Percentiles rank a stretch among this genome's conserved stretches.
phyloP scores from a whole-genome alignment of 2,113 vertebrate species.

The Odontesthes bonariensis region DNA sequence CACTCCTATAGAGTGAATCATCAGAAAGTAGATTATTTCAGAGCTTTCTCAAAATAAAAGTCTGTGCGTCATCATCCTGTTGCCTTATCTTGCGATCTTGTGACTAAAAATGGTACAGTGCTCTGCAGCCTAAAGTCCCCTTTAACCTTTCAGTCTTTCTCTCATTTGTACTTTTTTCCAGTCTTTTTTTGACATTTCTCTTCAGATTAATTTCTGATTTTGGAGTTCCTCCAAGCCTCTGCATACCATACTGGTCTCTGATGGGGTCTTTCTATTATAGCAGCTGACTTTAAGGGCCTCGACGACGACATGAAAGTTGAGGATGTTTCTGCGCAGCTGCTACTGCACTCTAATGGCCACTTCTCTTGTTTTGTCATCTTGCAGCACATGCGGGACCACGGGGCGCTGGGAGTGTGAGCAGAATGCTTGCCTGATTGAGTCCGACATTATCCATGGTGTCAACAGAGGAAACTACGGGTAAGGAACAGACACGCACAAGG shows the following conservation, averaged over 20 bases:
- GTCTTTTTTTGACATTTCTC: constrained; percentile 25
- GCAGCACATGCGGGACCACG: constrained; percentile 87
- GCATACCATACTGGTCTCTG: neutral
- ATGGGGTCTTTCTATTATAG: constrained; percentile 14
- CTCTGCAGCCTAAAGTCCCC: constrained; percentile 59
- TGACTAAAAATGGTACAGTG: constrained; percentile 70
- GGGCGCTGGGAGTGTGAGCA: constrained; percentile 93
- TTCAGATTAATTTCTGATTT: constrained; percentile 40
- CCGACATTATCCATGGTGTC: constrained; percentile 86
- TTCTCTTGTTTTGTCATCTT: neutral
- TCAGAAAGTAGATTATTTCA: constrained; percentile 43
- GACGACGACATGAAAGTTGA: neutral
- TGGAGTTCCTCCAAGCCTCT: constrained; percentile 44
- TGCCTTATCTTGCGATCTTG: constrained; percentile 36
- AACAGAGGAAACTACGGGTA: constrained; percentile 91
- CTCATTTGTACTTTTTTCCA: constrained; percentile 12
- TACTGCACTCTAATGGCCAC: neutral
- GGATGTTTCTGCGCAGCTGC: constrained; percentile 1
- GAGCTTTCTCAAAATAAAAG: constrained; percentile 29
- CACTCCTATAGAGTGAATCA: constrained; percentile 29
- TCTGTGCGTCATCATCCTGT: constrained; percentile 49
- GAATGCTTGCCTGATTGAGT: constrained; percentile 89
- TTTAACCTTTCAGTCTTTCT: constrained; percentile 31
- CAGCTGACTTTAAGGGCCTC: neutral
- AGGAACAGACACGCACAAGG: constrained; percentile 30